These are phyloP conservation scores for Callitettix versicolor DNA, from an alignment of 1,140 invertebrate genomes.

Conservation along the genomic window DNA sequence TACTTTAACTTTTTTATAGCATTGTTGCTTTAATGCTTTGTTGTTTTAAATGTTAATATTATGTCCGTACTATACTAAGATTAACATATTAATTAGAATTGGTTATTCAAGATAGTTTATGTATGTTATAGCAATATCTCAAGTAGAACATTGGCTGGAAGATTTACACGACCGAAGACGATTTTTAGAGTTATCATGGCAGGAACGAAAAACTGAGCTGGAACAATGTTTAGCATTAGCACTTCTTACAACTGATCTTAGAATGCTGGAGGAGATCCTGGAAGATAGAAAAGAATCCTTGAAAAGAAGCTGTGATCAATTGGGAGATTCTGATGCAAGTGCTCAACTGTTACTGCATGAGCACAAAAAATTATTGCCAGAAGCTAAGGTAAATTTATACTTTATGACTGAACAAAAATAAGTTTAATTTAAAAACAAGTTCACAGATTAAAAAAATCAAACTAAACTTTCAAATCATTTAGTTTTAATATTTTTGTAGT, in stretches of 20 bases:
- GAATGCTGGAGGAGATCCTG: conserved; percentile 51
- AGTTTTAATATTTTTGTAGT: too few species aligned
- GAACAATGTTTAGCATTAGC: conserved; percentile 58
- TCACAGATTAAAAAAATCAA: too few species aligned
- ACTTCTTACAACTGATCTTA: conserved; percentile 58
- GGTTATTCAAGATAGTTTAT: too few species aligned
- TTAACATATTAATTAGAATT: too few species aligned
- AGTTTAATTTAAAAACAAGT: too few species aligned
- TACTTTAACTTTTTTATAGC: too few species aligned
- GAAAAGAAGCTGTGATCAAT: conserved; percentile 36
- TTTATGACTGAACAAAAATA: too few species aligned
- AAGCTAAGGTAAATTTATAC: conserved; percentile 47
- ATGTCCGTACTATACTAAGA: too few species aligned
- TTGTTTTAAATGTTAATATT: too few species aligned
- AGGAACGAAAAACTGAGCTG: conserved; percentile 26
- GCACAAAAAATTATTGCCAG: conserved; percentile 55
- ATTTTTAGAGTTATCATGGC: conserved; percentile 61
- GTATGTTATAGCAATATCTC: conserved; percentile 43
- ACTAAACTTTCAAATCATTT: too few species aligned
- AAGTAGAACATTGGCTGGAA: conserved; percentile 66
- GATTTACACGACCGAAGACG: conserved; percentile 64
- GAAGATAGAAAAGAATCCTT: conserved; percentile 38
- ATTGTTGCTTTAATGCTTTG: too few species aligned
- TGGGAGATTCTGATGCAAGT: conserved; percentile 57
- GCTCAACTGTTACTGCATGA: conserved; percentile 57